Percentiles rank a stretch among this genome's conserved stretches.
These are phyloP conservation scores for Macrotis lagotis DNA, from an alignment of 2,113 vertebrate genomes.

Conservation along the genomic window DNA sequence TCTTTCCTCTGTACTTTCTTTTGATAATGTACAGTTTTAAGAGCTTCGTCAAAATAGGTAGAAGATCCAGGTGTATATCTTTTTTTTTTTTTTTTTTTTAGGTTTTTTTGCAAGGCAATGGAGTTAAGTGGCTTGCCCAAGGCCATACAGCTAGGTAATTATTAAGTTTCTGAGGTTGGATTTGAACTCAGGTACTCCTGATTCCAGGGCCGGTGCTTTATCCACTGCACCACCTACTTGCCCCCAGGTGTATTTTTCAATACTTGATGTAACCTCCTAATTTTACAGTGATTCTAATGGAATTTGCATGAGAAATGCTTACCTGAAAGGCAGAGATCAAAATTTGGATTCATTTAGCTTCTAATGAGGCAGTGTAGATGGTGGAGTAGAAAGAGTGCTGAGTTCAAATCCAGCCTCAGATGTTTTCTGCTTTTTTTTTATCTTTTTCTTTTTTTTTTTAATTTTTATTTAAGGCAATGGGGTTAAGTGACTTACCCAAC, in stretches of 20 bases:
- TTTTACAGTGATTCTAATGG: not conserved
- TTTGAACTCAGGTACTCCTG: too few relatives aligned
- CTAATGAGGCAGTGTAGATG: not conserved
- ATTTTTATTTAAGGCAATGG: too few relatives aligned
- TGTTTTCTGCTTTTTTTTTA: too few relatives aligned
- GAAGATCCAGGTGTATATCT: not conserved
- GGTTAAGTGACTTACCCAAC: too few relatives aligned
- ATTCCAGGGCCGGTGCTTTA: too few relatives aligned
- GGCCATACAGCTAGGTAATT: too few relatives aligned
- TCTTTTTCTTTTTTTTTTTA: too few relatives aligned
- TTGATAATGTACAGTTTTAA: not conserved
- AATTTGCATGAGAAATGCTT: not conserved
- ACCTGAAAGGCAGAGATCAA: not conserved
- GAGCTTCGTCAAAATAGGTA: slow-evolving; percentile 44
- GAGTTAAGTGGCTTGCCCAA: too few relatives aligned
- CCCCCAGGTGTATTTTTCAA: not conserved
- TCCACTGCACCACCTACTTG: too few relatives aligned
- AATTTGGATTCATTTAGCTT: not conserved
- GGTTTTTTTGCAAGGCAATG: too few relatives aligned
- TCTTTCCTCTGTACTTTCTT: not conserved
- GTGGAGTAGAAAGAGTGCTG: not conserved
- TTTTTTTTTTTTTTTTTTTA: too few relatives aligned
- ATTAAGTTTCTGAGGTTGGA: too few relatives aligned
- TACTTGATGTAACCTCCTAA: not conserved
- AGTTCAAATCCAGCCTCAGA: not conserved